Evolutionary conservation across 2,888 invertebrate species (phyloP).

Genomic region (Drosophila leonis): DNA sequence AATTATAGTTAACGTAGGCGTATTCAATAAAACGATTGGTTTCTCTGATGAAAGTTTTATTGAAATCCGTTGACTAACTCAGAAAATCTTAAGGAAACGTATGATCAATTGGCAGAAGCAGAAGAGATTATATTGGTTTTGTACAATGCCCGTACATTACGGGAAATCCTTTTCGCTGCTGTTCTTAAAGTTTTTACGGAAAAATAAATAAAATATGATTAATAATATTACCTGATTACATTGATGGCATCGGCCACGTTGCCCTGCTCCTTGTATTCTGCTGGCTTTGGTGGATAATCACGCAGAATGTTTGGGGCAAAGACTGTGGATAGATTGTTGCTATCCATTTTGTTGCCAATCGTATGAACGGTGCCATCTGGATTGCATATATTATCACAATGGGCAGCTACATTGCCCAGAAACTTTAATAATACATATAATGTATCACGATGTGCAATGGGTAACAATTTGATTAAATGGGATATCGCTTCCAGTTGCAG

Average conservation of each 20-base stretch:
- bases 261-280: constrained; percentile 74
- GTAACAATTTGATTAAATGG: constrained; percentile 93
- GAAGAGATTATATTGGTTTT: no score
- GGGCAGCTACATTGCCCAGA: constrained; percentile 87
- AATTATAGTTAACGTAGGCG: no score
- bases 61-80: no score
- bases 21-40: no score
- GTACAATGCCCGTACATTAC: no score
- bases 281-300: constrained; percentile 40
- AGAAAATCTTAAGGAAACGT: no score
- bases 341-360: constrained; percentile 96
- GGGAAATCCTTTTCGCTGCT: no score
- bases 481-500: constrained; percentile 93
- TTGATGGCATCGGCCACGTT: constrained; percentile 95
- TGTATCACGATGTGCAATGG: constrained; percentile 95
- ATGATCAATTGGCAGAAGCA: no score
- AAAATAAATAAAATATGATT: background rate
- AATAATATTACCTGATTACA: constrained; percentile 88
- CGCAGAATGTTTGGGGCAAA: constrained; percentile 98
- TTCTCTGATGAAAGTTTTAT: no score
- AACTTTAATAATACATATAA: constrained; percentile 91
- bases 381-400: constrained; percentile 77
- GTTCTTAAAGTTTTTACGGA: no score
- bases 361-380: constrained; percentile 71
- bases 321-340: constrained; percentile 95